Base-by-base conservation (phyloP, 2,888 invertebrate species). In the Pachydiplax longipennis region DNA sequence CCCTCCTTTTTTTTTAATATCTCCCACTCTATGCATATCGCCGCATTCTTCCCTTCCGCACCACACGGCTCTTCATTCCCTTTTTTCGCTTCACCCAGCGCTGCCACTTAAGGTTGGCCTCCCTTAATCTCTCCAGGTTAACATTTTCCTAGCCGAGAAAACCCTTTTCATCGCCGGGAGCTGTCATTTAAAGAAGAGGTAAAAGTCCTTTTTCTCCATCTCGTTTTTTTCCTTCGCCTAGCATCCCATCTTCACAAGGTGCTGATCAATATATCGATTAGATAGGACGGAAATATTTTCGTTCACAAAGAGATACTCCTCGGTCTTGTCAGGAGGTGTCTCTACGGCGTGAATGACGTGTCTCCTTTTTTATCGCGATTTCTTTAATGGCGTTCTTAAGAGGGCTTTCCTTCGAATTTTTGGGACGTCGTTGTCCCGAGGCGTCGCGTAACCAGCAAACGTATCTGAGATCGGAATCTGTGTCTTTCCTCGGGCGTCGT, bases 261-360 rank as follows among this genome's bases (percentile, higher is more conserved):
- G 61, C 87, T 87, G 87, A 87, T 87, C 87, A 87, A 87, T 35
- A 35, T 37, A 87, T 87, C 87, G 87, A 87, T 87, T 87, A 87
- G 87, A 87, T 87, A n/a, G n/a, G 87, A 61, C 37, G 87, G 40
- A 87, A 87, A 87, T 87, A 65, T 87, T 87, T 61, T 87, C 87
- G n/a, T 44, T 37, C 40, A 40, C 81, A 40, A 40, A 81, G 81
- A 44, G 58, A 83, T 83, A 35, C 87, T 58, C 37, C 48, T 37
- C 83, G 31, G 58, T 61, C 40, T 87, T 61, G 61, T 61, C 37
- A 87, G 87, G 37, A 61, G 87, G 37, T 58, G 87, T 58, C 58
- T 87, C 87, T 65, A n/a, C 87, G 37, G 87, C 58, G 31, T 83
- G 58, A 83, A 61, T 87, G 87, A 61, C 87, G 87, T 65, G 87